These are phyloP conservation scores for Salvelinus alpinus DNA, from an alignment of 2,113 vertebrate species.

Conservation along the genomic window DNA sequence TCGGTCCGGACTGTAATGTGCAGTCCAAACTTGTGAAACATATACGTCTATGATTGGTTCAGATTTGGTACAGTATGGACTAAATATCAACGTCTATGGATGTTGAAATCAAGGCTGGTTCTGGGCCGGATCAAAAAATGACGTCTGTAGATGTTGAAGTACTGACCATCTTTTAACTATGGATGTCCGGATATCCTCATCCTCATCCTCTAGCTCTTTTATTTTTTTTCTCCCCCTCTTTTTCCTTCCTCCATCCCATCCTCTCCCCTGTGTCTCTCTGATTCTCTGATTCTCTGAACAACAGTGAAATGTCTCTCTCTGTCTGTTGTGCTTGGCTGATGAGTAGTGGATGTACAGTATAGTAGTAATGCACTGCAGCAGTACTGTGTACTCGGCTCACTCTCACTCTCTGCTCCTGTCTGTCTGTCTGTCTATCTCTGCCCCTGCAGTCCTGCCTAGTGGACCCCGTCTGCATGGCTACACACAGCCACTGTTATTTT, in stretches of 20 bases:
- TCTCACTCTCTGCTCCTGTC: neutral
- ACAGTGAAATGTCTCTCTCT: neutral
- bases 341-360: neutral
- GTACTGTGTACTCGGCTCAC: neutral
- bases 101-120: no score
- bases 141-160: no score
- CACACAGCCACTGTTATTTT: neutral
- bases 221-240: neutral
- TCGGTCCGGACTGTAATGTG: no score
- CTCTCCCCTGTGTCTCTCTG: neutral
- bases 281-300: neutral
- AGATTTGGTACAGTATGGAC: no score
- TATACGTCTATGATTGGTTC: no score
- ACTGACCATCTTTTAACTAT: no score
- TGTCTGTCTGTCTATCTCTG: neutral
- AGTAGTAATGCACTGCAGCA: neutral
- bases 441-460: slow-evolving; percentile 4
- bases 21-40: no score
- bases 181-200: no score
- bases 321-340: neutral
- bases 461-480: slow-evolving; percentile 30
- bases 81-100: no score
- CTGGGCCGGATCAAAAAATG: no score
- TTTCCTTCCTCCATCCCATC: neutral
- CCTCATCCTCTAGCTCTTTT: neutral